phyloP scores from a whole-genome alignment of 2,888 invertebrate genomes.

The Spilosoma lubricipeda region DNA sequence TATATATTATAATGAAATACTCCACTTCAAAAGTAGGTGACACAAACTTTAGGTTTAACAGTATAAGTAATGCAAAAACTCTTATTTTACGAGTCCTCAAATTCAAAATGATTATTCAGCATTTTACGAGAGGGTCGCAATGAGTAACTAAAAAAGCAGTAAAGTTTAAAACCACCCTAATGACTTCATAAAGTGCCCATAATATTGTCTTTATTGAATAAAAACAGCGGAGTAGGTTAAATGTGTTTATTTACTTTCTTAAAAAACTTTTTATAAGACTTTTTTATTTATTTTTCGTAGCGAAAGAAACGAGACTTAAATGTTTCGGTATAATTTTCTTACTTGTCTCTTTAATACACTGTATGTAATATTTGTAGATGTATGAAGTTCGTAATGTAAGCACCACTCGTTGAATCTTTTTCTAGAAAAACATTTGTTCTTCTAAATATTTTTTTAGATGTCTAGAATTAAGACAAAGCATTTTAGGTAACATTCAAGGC shows the following conservation, averaged over 20 bases:
- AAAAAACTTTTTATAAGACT: conserved; percentile 15
- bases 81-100: conserved; percentile 7
- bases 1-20: too few relatives aligned
- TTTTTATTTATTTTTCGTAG: conserved; percentile 5
- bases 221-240: conserved; percentile 19
- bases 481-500: not conserved
- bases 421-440: not conserved
- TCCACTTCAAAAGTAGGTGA: not conserved
- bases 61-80: not conserved
- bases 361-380: not conserved
- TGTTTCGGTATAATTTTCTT: conserved; percentile 5
- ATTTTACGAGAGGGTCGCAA: conserved; percentile 21
- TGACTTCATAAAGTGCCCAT: conserved; percentile 29
- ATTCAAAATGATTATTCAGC: conserved; percentile 22
- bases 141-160: conserved; percentile 26
- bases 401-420: not conserved
- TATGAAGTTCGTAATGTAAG: not conserved
- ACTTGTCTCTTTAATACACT: not conserved
- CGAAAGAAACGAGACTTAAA: conserved; percentile 3
- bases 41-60: not conserved
- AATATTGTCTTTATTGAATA: conserved; percentile 25
- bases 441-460: not conserved
- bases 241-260: conserved; percentile 21
- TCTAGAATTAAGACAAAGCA: not conserved
- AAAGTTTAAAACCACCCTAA: conserved; percentile 25